phyloP scores from a whole-genome alignment of 2,888 invertebrate species.

The Boloria selene region DNA sequence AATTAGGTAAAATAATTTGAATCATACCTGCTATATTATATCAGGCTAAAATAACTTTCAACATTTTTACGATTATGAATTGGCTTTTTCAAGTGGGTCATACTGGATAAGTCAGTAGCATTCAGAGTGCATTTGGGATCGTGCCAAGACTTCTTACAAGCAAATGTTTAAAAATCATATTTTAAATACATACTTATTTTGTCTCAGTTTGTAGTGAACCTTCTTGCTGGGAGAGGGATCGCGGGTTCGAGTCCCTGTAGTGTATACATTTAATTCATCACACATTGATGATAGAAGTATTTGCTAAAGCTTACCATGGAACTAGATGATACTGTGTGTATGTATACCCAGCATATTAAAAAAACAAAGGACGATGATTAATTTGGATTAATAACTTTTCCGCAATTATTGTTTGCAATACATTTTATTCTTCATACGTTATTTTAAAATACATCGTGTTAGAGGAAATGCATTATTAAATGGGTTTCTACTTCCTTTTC shows the following conservation, averaged over 20 bases:
- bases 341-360: no score
- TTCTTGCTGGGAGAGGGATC: no score
- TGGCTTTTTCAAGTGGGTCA: slow-evolving; percentile 16
- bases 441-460: not conserved
- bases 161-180: slow-evolving; percentile 1
- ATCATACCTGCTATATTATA: slow-evolving; percentile 16
- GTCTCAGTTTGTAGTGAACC: no score
- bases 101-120: slow-evolving; percentile 21
- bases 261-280: no score
- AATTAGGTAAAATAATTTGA: no score
- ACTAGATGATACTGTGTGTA: no score
- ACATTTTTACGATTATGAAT: slow-evolving; percentile 14
- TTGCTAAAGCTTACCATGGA: no score
- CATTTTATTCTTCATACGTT: no score
- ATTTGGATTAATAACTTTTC: no score
- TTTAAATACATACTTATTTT: not conserved
- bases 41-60: not conserved
- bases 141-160: slow-evolving; percentile 10
- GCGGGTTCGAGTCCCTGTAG: no score
- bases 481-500: slow-evolving; percentile 14
- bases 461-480: slow-evolving; percentile 10
- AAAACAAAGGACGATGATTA: no score
- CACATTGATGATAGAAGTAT: no score
- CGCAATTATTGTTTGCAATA: not conserved
- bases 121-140: slow-evolving; percentile 21